Percentiles rank a stretch among this genome's conserved stretches.
Evolutionary conservation across 2,113 vertebrate genomes (phyloP).

Genomic region (Hippocampus zosterae): DNA sequence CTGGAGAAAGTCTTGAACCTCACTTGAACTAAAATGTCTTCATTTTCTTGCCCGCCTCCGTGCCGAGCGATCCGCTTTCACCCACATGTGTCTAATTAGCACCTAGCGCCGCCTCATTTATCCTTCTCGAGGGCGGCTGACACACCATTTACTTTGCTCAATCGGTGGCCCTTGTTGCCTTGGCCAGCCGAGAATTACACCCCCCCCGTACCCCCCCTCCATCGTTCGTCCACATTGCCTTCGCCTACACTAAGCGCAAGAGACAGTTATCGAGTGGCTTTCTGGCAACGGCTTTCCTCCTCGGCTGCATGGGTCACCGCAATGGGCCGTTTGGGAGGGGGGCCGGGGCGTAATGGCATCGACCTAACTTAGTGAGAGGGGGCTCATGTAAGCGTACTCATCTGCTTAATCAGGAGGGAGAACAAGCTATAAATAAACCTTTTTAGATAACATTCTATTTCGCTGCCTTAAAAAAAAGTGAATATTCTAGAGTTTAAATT

Average conservation of each 20-base stretch:
- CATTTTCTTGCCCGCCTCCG: constrained; percentile 2
- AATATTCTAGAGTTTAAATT: too few relatives aligned
- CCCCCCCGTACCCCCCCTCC: constrained; percentile 12
- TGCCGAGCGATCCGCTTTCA: constrained; percentile 55
- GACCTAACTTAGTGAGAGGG: constrained; percentile 32
- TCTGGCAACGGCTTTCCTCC: constrained; percentile 26
- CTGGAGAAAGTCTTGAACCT: constrained; percentile 44
- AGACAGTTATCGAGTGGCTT: constrained; percentile 19
- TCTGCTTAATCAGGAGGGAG: background rate
- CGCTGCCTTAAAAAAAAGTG: too few relatives aligned
- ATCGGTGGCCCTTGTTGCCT: constrained; percentile 23
- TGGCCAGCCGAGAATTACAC: constrained; percentile 23
- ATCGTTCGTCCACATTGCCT: constrained; percentile 19
- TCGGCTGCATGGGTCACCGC: constrained; percentile 29
- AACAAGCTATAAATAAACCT: background rate
- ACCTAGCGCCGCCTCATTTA: constrained; percentile 68
- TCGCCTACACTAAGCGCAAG: constrained; percentile 26
- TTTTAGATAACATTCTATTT: too few relatives aligned
- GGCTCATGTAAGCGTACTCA: background rate
- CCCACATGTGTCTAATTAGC: constrained; percentile 74
- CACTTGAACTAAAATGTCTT: constrained; percentile 38
- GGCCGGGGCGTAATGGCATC: constrained; percentile 33
- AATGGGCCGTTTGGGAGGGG: constrained; percentile 8
- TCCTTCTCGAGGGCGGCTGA: constrained; percentile 57
- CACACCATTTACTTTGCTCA: constrained; percentile 66